These are phyloP conservation scores for Zaprionus capensis DNA, from an alignment of 1,140 invertebrate species.

Conservation along the genomic window DNA sequence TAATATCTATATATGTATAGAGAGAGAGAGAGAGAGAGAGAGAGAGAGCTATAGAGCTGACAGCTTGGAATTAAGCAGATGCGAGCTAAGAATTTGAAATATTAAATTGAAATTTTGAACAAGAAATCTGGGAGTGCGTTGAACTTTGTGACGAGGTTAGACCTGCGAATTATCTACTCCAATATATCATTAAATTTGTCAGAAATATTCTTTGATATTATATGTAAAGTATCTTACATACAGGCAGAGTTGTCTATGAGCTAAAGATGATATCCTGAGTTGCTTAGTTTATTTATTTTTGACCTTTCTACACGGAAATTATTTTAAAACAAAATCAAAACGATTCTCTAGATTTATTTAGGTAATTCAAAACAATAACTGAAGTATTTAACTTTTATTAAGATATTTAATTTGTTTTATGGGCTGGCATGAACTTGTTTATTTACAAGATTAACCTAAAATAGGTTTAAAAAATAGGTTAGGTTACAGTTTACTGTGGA, in stretches of 20 bases:
- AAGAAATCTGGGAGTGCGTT: neutral
- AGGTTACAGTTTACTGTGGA: no score
- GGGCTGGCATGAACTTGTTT: no score
- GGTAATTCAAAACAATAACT: no score
- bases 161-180: no score
- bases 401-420: no score
- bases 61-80: conserved; percentile 1
- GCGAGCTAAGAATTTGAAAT: neutral
- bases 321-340: neutral
- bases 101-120: conserved; percentile 24
- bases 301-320: neutral
- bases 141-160: neutral
- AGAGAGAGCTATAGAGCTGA: conserved; percentile 2
- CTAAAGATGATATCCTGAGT: neutral
- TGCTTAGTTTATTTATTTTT: no score
- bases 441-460: no score
- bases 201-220: neutral
- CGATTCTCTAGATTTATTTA: no score
- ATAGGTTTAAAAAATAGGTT: no score
- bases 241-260: neutral
- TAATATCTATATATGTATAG: neutral
- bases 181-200: no score
- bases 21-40: neutral
- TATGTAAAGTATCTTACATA: neutral
- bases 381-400: no score